phyloP scores from a whole-genome alignment of 2,888 invertebrate species.

The Pyrocoelia pectoralis region DNA sequence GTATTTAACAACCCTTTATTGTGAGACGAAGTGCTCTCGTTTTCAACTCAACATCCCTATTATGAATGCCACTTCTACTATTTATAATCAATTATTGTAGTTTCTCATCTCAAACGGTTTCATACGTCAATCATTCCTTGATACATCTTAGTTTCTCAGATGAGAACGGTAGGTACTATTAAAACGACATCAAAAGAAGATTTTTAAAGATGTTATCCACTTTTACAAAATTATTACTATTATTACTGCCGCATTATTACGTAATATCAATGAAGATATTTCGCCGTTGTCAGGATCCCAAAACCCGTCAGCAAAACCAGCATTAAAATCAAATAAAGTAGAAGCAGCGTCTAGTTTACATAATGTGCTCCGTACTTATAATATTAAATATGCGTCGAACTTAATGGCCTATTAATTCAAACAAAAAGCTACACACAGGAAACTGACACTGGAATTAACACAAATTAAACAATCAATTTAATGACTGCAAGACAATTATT shows the following conservation, averaged over 20 bases:
- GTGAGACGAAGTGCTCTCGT: not conserved
- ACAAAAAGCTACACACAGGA: no score
- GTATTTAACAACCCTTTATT: constrained; percentile 1
- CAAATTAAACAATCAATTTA: constrained; percentile 19
- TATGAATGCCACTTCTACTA: not conserved
- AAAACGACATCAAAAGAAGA: constrained; percentile 10
- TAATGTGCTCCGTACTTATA: no score
- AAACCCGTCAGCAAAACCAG: no score
- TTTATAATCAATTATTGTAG: constrained; percentile 7
- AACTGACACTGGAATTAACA: not conserved
- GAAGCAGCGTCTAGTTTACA: no score
- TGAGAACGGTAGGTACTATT: not conserved
- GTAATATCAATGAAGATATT: not conserved
- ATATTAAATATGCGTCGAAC: no score
- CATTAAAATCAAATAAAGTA: no score
- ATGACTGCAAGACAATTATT: constrained; percentile 18
- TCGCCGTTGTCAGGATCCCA: no score
- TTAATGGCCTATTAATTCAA: not conserved
- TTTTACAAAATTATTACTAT: not conserved
- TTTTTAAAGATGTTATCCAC: not conserved
- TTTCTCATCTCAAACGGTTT: not conserved
- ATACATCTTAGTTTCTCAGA: not conserved
- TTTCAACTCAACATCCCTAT: constrained; percentile 1
- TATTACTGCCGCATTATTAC: not conserved
- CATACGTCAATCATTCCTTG: constrained; percentile 14